Evolutionary conservation across 2,888 invertebrate species (phyloP), one percentile per base, ranked within the genome.

Genomic region (Leucozona laternaria): DNA sequence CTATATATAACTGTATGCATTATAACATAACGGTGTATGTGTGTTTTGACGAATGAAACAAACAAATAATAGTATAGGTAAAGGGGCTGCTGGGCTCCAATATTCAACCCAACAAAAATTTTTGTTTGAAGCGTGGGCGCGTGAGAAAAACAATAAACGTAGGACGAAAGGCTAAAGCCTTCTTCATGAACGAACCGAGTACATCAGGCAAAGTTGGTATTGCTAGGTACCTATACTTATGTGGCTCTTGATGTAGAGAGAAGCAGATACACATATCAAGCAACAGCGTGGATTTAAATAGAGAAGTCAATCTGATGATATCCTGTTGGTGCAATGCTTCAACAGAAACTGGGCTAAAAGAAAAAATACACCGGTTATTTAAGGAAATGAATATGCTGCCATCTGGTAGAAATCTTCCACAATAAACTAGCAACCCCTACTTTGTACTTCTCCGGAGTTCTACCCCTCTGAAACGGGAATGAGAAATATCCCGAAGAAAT

Each of bases 101-200:
- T 15, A 43, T 57, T 43, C 25, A 55, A n/a, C 64, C 57, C 34
- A 70, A 34, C n/a, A 66, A 22, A 31, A 28, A 45, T 31, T 31
- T 43, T 48, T 43, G 25, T 57, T 28, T 22, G n/a, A 45, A 66
- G 71, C 80, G 79, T 79, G 76, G 84, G 84, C 83, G 83, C 79
- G 79, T 79, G 79, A 84, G 70, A 71, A 84, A 79, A 79, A 79
- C 75, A 84, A 79, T 70, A 75, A 79, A 64, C 64, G 64, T 48
- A 31, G 62, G 55, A 64, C 66, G 31, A 79, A 79, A 64, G 43
- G 58, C 28, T 83, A 34, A 40, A 71, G 15, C 34, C 55, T 50
- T 64, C 40, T 64, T 70, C 31, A 50, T 73, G 50, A 53, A 15
- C 58, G 50, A 17, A 53, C 66, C 20, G 25, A 37, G 43, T n/a